Evolutionary conservation across 2,113 vertebrate genomes (phyloP).

Genomic region (Xiphophorus couchianus): DNA sequence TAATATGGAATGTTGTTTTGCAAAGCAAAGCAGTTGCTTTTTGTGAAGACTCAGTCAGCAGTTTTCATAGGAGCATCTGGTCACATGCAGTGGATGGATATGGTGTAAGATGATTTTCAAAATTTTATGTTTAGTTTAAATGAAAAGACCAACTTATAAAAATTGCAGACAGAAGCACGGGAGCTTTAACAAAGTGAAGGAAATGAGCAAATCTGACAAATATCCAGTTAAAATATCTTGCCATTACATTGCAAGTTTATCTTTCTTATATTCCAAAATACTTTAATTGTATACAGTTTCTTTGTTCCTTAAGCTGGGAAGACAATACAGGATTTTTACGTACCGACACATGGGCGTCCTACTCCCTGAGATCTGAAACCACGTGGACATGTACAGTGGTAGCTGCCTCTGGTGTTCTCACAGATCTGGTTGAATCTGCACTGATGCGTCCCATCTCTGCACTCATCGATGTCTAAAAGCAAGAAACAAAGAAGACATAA

Average conservation of each 20-base stretch:
- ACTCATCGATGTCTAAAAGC: constrained; percentile 91
- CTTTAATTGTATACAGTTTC: background rate
- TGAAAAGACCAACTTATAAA: constrained; percentile 12
- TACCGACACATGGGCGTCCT: constrained; percentile 91
- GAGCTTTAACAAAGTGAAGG: constrained; percentile 27
- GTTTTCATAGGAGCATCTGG: constrained; percentile 19
- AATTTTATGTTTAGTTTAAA: constrained; percentile 9
- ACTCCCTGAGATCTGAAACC: constrained; percentile 89
- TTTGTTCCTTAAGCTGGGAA: background rate
- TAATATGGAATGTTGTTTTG: constrained; percentile 18
- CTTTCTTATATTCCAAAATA: background rate
- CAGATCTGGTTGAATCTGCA: constrained; percentile 96
- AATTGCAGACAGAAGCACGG: constrained; percentile 27
- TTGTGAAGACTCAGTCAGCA: constrained; percentile 34
- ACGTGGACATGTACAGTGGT: constrained; percentile 90
- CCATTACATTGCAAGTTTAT: background rate
- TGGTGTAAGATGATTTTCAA: constrained; percentile 13
- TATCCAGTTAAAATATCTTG: background rate
- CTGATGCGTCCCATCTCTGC: constrained; percentile 89
- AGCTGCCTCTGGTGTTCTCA: constrained; percentile 92
- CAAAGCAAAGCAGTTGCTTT: background rate
- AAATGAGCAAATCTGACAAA: constrained; percentile 3
- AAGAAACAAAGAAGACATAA: constrained; percentile 7
- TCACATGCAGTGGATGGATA: constrained; percentile 31
- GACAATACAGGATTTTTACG: constrained; percentile 52